phyloP scores from a whole-genome alignment of 2,797 vertebrate species.

The Octomys mimax region DNA sequence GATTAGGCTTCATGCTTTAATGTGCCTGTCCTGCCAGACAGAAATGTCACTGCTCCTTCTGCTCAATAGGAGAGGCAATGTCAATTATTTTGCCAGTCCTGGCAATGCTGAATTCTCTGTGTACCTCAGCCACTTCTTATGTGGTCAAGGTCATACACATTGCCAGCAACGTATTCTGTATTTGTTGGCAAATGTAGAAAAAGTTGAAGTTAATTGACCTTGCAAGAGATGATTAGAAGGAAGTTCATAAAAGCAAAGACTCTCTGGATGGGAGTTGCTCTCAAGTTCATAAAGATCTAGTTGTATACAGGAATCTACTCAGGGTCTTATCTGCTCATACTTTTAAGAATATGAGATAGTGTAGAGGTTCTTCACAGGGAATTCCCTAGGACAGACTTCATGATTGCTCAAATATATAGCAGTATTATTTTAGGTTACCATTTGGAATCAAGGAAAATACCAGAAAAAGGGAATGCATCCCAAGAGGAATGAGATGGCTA shows the following conservation, averaged over 20 bases:
- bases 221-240: slow-evolving; percentile 51
- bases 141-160: slow-evolving; percentile 71
- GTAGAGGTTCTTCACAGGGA: neutral
- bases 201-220: slow-evolving; percentile 47
- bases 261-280: neutral
- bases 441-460: neutral
- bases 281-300: neutral
- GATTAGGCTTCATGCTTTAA: slow-evolving; percentile 79
- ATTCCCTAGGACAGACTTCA: neutral
- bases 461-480: neutral
- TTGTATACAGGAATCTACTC: slow-evolving; percentile 16
- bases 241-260: slow-evolving; percentile 48
- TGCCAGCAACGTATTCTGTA: neutral
- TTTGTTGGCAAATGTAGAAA: slow-evolving; percentile 33
- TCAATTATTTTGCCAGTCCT: slow-evolving; percentile 60
- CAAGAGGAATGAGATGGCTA: neutral
- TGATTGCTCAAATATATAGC: slow-evolving; percentile 26
- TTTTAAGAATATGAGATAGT: neutral
- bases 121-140: neutral
- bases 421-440: slow-evolving; percentile 22
- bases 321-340: slow-evolving; percentile 12
- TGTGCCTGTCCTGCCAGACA: slow-evolving; percentile 57
- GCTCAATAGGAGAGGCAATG: neutral
- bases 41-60: slow-evolving; percentile 63
- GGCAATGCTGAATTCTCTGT: slow-evolving; percentile 23